These are phyloP conservation scores for Ormyrus pomaceus DNA, from an alignment of 2,888 invertebrate species.

Conservation along the genomic window DNA sequence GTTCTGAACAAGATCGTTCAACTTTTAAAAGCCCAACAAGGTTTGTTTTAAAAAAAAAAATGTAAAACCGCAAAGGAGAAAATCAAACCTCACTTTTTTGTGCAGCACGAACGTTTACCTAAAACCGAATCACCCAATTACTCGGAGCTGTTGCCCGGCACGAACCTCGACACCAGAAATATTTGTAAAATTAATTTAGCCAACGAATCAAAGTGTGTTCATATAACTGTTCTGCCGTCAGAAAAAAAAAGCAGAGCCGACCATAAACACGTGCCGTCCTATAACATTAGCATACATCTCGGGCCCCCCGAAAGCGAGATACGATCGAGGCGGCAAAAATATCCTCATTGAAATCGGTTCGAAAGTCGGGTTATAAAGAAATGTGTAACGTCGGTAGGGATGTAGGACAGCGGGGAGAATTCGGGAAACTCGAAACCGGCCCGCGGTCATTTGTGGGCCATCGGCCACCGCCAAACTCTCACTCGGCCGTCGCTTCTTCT, in stretches of 20 bases:
- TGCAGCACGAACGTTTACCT: no score
- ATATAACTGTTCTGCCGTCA: no score
- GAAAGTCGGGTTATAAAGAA: conserved; percentile 39
- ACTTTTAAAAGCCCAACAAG: no score
- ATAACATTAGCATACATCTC: background rate
- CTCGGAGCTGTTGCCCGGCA: no score
- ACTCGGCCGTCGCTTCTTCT: conserved; percentile 38
- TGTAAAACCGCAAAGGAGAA: no score
- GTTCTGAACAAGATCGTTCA: no score
- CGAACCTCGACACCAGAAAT: no score
- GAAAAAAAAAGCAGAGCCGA: background rate
- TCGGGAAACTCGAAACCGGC: conserved; percentile 55
- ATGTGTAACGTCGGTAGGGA: conserved; percentile 38
- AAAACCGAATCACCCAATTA: no score
- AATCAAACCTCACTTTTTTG: no score
- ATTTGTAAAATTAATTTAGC: no score
- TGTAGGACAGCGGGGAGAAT: conserved; percentile 51
- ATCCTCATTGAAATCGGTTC: conserved; percentile 31
- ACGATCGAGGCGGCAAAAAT: background rate
- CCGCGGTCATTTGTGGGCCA: conserved; percentile 49
- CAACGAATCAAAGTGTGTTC: no score
- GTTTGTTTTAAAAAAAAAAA: no score
- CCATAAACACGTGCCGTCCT: background rate
- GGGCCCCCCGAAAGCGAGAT: background rate
- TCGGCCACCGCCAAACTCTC: conserved; percentile 52